phyloP scores from a whole-genome alignment of 2,797 vertebrate genomes.

The Arnoldichthys spilopterus region DNA sequence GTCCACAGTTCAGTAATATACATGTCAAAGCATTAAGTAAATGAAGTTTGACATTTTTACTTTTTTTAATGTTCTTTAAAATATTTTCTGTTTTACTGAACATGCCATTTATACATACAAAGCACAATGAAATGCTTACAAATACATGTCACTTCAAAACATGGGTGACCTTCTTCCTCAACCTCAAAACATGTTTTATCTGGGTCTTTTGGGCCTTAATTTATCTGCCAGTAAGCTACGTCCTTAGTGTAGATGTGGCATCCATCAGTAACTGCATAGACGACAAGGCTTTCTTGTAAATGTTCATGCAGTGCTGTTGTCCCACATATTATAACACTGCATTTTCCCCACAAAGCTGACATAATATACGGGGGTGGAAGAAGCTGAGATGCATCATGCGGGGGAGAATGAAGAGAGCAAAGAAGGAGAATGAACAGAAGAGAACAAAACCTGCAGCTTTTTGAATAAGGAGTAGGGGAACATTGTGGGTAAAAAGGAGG shows the following conservation, averaged over 20 bases:
- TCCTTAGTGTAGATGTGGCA: not conserved
- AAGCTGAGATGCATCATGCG: constrained; percentile 6
- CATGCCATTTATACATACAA: no score
- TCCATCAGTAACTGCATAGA: not conserved
- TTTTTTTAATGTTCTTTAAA: no score
- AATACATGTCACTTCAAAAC: not conserved
- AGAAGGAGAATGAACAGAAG: not conserved
- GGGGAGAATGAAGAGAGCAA: constrained; percentile 9
- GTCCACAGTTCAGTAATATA: no score
- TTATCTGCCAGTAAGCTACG: not conserved
- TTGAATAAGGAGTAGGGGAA: constrained; percentile 10
- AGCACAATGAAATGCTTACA: not conserved
- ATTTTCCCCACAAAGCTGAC: constrained; percentile 24
- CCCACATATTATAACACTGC: not conserved
- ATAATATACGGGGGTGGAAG: constrained; percentile 23
- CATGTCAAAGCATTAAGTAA: no score
- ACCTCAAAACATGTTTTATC: not conserved
- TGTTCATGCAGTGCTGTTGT: not conserved
- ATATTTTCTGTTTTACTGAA: no score
- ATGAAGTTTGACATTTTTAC: no score
- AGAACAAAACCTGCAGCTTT: not conserved
- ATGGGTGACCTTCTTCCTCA: not conserved
- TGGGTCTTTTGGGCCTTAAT: not conserved
- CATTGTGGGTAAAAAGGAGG: not conserved
- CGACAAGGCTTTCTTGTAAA: not conserved